phyloP scores from a whole-genome alignment of 1,140 invertebrate species.

The Drosophila arawakana region DNA sequence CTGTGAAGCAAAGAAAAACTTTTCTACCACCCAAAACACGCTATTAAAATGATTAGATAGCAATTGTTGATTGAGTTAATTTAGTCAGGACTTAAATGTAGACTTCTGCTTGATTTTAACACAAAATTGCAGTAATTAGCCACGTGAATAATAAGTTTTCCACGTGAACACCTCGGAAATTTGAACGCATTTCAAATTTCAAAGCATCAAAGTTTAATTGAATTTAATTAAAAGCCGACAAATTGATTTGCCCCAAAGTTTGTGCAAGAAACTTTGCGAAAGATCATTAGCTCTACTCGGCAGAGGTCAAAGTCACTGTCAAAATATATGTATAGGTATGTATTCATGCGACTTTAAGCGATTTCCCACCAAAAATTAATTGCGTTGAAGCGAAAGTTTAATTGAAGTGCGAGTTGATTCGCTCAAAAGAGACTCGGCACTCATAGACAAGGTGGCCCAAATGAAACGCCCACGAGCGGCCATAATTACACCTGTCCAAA shows the following conservation, averaged over 20 bases:
- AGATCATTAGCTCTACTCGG: conserved; percentile 16
- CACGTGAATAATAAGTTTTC: conserved; percentile 50
- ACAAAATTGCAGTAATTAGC: conserved; percentile 36
- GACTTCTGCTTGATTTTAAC: neutral
- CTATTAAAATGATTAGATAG: neutral
- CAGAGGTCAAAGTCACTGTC: conserved; percentile 46
- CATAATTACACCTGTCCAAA: conserved; percentile 80
- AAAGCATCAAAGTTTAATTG: conserved; percentile 69
- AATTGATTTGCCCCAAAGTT: conserved; percentile 69
- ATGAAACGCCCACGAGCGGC: conserved; percentile 26
- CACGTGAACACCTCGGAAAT: conserved; percentile 23
- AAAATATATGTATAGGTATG: conserved; percentile 1
- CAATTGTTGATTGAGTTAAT: neutral
- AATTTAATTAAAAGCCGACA: conserved; percentile 81
- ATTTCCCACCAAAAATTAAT: conserved; percentile 59
- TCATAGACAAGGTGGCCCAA: neutral
- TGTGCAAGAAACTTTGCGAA: conserved; percentile 17
- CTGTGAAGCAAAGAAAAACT: no score
- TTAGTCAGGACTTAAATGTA: neutral
- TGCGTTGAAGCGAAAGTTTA: conserved; percentile 75
- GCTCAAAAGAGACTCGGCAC: conserved; percentile 24
- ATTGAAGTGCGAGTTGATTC: conserved; percentile 57
- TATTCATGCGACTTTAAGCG: conserved; percentile 38
- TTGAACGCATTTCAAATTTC: conserved; percentile 19
- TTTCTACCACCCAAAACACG: neutral